Base-by-base conservation (phyloP, 2,113 vertebrate genomes). In the Parus major region DNA sequence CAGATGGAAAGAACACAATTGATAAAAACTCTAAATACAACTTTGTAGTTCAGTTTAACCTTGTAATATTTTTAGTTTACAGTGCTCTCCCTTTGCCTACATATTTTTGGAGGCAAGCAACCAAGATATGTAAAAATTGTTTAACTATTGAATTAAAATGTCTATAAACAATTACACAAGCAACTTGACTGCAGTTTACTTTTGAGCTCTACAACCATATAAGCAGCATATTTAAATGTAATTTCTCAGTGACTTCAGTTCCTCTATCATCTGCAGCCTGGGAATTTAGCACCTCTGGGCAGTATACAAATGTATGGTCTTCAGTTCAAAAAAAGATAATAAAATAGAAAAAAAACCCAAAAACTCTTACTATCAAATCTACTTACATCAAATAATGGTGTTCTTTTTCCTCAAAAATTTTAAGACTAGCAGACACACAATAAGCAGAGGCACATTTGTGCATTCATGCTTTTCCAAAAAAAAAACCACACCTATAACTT, bases 401-500 rank as follows among this genome's bases (percentile, higher is more conserved):
- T 23, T 85, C 46, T 65, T 64, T 71, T 79, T 8, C 8, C 8
- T 76, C 18, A 35, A 42, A 27, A 7, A 5, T 59, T 59, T 88
- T 77, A 33, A 39, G 52, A 47, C 59, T 47, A 46, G 52, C n/a
- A 42, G 69, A 44, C 44, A 88, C 13, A 29, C 42, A 77, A 10
- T 84, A 60, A 95, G 65, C 11, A 84, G 53, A 64, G 31, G 68
- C 57, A 57, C 18, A 76, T 76, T 86, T 49, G n/a, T 70, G 39
- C 31, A 66, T 69, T 86, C 44, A 73, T 21, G 18, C 36, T 68
- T 59, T 79, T 92, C 82, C 36, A 96, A 95, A 92, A 49, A 57
- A 68, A 92, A 93, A 8, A 91, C 52, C 53, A 14, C 61, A 78
- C 66, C 83, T 84, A 47, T 90, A 92, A 93, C 70, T 86, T 92